Evolutionary conservation across 30 jellyfish, hydroid and myxozoan genomes (phyloP), one percentile per base, ranked within the genome.

Genomic region (Turritopsis rubra): DNA sequence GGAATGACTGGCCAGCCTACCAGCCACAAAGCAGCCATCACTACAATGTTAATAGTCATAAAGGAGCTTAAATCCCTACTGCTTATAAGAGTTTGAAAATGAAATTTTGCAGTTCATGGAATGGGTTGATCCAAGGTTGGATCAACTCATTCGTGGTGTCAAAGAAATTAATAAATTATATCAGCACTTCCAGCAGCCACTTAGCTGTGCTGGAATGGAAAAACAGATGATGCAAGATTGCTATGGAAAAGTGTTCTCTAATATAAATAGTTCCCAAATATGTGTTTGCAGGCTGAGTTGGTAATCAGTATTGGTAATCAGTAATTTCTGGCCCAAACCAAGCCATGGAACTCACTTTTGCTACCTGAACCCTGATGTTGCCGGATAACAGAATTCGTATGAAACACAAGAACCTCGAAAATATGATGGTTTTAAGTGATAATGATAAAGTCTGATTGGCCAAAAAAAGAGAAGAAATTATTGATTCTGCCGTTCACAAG

Each of bases 281-380:
- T 78, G 16, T 31, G 79, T 1, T 24, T 53, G 20, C 52, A 24
- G 4, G 85, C 24, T 29, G 77, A 78, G 18, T 29, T n/a, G n/a
- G n/a, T n/a, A n/a, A n/a, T n/a, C n/a, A n/a, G n/a, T n/a, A n/a
- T n/a, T n/a, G n/a, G 30, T 24, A 24, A 8, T 22, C 0, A 21
- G 22, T 22, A 9, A 22, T 78, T 24, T 78, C 85, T 78, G 85
- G 79, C 21, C 29, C 85, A 30, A 78, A 78, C 22, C 29, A 82
- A 23, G 23, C 81, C 22, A 81, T 78, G 19, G 85, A 30, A 53
- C 28, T 75, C 26, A 75, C 81, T 9, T 30, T 78, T 41, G 7
- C 52, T 21, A 8, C 25, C 13, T 53, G 27, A 31, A 30, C 52
- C 30, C 24, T 78, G 31, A 29, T 78, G 85, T 30, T 78, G 53